Evolutionary conservation across 2,113 vertebrate species (phyloP), one percentile per base, ranked within the genome.

Genomic region (Menidia beryllina): DNA sequence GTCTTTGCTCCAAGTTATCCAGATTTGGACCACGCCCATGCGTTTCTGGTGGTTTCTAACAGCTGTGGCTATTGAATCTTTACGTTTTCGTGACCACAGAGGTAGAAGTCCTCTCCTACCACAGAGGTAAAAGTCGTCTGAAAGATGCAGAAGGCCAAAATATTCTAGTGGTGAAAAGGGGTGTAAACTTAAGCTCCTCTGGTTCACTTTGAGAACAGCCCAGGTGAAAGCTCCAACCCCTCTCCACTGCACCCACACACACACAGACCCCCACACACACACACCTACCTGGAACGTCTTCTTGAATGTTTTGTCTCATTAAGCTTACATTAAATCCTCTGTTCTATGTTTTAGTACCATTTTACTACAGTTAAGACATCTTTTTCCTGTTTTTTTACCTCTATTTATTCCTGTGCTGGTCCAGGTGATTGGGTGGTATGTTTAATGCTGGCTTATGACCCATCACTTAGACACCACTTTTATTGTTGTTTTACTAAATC

Each of bases 381-480:
- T 30, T 30, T 30, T 4, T 0, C 43, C 1, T 52, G 39, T 15
- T 71, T 64, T 27, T 56, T 43, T 60, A n/a, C 15, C 23, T 7
- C 5, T 20, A 21, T 36, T 12, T 27, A 51, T 64, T 39, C 41
- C 20, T 26, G 21, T 38, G 65, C 1, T 51, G 1, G 5, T 50
- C n/a, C 60, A 47, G 45, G 1, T 67, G 55, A 45, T 51, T 54
- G 43, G 69, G 65, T 41, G 25, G 56, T 62, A 62, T 57, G 62
- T 79, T 69, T 50, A 53, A 56, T 75, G 67, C 81, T 45, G 39
- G 75, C 68, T 48, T 57, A 56, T 68, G 51, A 79, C 61, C 41
- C 62, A 41, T 63, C 5, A 23, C 54, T 36, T 60, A 57, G 43
- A 75, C 45, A 3, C 69, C 17, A 26, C 26, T 60, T 10, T 38